Evolutionary conservation across 1,140 invertebrate genomes (phyloP), one percentile per base, ranked within the genome.

Genomic region (Caenorhabditis latens): DNA sequence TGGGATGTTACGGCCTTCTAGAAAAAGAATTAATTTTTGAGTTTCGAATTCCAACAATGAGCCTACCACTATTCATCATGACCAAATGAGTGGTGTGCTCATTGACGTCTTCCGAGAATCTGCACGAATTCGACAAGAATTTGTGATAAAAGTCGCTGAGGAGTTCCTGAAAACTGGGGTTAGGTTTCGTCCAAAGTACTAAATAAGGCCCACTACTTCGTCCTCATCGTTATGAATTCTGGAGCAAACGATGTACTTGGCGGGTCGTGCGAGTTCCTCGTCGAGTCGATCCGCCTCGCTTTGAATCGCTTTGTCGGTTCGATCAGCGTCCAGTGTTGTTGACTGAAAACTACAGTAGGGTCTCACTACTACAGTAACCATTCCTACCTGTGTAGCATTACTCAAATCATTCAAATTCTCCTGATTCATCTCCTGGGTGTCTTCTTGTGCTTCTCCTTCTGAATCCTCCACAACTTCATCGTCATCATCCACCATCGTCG

Each of bases 1-100:
- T 0, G 71, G 46, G 1, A 79, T 79, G 1, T n/a, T 9, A 32
- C 46, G 46, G 46, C 46, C 46, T 21, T 79, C 71, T 79, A 11
- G 9, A 63, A 63, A 8, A 63, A 8, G 2, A 8, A 11, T 21
- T 5, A 21, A 67, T 67, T 43, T 43, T 43, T 11, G 61, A 40
- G 8, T 63, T 63, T 21, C 8, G 14, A 9, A 2, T 32, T 32
- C 2, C 32, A 1, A 0, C 32, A 2, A 32, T 32, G 11, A 8
- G 58, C 85, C 5, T 16, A 82, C 85, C 55, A 57, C 57, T 86
- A 40, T 86, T 86, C 55, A 86, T 79, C 55, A 86, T 82, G 4
- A 86, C 85, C 65, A 86, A 67, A 86, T 86, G 85, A 53, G 85
- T 86, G 3, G 55, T 48, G 1, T 61, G 24, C 40, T 24, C n/a